phyloP scores from a whole-genome alignment of 2,797 vertebrate species.

The Apogon talboti region DNA sequence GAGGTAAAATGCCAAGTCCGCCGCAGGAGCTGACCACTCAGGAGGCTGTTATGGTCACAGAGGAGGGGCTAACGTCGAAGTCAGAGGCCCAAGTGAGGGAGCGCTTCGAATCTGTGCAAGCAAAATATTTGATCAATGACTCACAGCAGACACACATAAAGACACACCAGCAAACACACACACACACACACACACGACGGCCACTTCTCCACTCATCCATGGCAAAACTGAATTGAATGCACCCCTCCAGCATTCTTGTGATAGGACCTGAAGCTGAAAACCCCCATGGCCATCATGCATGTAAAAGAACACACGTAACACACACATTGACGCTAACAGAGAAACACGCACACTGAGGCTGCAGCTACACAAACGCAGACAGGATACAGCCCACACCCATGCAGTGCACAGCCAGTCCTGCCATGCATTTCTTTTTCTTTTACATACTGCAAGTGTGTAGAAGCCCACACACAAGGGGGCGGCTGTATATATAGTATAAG shows the following conservation, averaged over 20 bases:
- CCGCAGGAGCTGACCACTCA: constrained; percentile 64
- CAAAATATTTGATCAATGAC: constrained; percentile 87
- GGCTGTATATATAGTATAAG: constrained; percentile 39
- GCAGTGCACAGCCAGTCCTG: constrained; percentile 66
- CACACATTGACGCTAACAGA: constrained; percentile 5
- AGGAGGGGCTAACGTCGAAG: constrained; percentile 62
- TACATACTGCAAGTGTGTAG: constrained; percentile 76
- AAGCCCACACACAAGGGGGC: constrained; percentile 60
- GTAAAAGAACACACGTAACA: constrained; percentile 28
- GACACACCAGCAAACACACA: constrained; percentile 10
- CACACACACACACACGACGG: constrained; percentile 7
- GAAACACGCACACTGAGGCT: constrained; percentile 32
- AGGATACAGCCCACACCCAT: constrained; percentile 82
- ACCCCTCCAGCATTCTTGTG: constrained; percentile 43
- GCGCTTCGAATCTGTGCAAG: constrained; percentile 76
- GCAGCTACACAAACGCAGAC: constrained; percentile 66
- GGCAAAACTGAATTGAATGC: constrained; percentile 57
- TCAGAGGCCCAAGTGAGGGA: constrained; percentile 72
- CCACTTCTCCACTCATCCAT: constrained; percentile 54
- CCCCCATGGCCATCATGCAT: constrained; percentile 37
- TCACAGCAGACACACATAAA: constrained; percentile 74
- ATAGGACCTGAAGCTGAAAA: constrained; percentile 41
- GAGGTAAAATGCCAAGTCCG: constrained; percentile 60
- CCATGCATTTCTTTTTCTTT: constrained; percentile 64
- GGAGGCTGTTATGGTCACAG: constrained; percentile 46